Evolutionary conservation across 2,113 vertebrate species (phyloP), one percentile per base, ranked within the genome.

Genomic region (Chamaea fasciata): DNA sequence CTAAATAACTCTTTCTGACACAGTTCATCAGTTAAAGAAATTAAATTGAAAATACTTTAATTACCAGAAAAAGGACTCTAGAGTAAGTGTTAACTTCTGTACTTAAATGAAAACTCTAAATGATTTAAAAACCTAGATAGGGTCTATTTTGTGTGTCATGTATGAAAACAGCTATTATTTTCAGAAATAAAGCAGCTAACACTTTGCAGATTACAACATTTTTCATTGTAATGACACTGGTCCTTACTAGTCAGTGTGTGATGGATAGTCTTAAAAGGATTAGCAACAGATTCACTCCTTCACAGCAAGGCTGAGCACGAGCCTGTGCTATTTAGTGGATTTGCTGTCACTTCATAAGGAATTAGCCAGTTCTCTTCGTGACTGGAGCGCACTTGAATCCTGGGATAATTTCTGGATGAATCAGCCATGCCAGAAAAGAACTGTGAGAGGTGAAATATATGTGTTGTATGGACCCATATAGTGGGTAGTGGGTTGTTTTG

Each of bases 391-490:
- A 30, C 93, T 88, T 94, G 82, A 79, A 75, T 90, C 79, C 74
- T 84, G 47, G 81, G 83, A 67, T 95, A 81, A 78, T 65, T 94
- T 87, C 84, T 94, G 94, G 94, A 95, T 96, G 91, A 96, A 91
- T 90, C 82, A 92, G 65, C 81, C 46, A 24, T 30, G 20, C 77
- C 82, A 91, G 76, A 65, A 44, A 55, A 73, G n/a, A 30, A 10
- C 70, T 95, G 55, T 62, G 68, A 80, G 83, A 64, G 68, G 35
- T 83, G 47, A 42, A 46, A 30, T 76, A 10, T 30, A 49, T 80
- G 5, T 63, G 57, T 39, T 91, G 47, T 84, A 46, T 53, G 35
- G 64, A 41, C 65, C 44, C 76, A 60, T 60, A 53, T 81, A 30
- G 63, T 71, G 56, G 57, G 55, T 39, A 90, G 26, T 78, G 60